Conservation (phyloP, 2,797 vertebrate genomes). For the Champsocephalus gunnari region DNA sequence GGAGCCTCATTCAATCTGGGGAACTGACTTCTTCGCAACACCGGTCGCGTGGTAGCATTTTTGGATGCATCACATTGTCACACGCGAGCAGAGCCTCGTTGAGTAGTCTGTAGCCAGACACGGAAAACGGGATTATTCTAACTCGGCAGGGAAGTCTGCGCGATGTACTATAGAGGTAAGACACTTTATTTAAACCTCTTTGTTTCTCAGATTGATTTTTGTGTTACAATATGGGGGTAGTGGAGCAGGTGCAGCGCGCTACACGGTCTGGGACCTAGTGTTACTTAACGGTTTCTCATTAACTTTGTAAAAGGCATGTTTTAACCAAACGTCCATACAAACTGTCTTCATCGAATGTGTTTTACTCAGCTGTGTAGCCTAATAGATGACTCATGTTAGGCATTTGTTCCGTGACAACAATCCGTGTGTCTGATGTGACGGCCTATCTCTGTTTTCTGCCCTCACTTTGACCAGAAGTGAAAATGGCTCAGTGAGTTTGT, state of each 20-base stretch:
- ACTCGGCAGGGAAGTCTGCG: not conserved
- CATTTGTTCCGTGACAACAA: not conserved
- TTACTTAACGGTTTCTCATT: too few relatives aligned
- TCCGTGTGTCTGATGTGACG: too few relatives aligned
- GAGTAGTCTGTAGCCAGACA: not conserved
- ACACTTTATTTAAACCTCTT: not conserved
- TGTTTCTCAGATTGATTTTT: constrained; percentile 3
- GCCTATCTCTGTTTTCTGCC: constrained; percentile 1
- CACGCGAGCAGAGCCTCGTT: not conserved
- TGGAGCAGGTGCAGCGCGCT: constrained; percentile 53
- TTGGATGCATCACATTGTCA: not conserved
- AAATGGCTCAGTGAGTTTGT: not conserved
- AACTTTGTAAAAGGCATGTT: not conserved
- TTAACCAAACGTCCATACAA: accelerated
- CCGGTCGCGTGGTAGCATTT: constrained; percentile 11
- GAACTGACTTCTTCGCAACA: not conserved
- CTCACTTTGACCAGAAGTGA: not conserved
- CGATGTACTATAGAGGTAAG: constrained; percentile 43
- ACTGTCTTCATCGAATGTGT: not conserved
- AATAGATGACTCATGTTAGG: not conserved
- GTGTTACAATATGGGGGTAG: not conserved
- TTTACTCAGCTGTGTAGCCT: not conserved
- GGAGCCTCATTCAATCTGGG: not conserved
- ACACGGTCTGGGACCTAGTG: not conserved
- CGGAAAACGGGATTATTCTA: not conserved